Conservation (phyloP, 2,113 vertebrate species). For the Sula dactylatra region DNA sequence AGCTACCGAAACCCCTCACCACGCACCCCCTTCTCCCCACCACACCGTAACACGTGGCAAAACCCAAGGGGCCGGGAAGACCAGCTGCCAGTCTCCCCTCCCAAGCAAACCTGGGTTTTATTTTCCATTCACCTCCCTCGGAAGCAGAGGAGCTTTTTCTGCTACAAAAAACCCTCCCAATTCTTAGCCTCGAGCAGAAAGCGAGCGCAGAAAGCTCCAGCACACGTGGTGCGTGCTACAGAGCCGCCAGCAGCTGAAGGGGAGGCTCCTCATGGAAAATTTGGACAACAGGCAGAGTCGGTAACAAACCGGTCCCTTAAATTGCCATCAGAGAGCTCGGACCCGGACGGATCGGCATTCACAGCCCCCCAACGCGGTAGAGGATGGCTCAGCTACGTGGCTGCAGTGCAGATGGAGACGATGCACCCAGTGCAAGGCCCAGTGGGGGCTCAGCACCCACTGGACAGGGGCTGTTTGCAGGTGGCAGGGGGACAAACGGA, state of each 20-base stretch:
- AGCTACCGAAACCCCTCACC: not conserved
- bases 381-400: not conserved
- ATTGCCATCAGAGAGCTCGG: accelerated
- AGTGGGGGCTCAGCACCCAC: not conserved
- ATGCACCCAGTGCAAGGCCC: accelerated
- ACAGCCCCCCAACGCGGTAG: not conserved
- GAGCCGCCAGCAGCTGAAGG: not conserved
- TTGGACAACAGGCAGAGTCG: not conserved
- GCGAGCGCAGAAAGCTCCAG: not conserved
- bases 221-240: not conserved
- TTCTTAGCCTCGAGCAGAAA: not conserved
- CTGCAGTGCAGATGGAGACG: accelerated
- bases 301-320: not conserved
- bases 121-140: not conserved
- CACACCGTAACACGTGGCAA: not conserved
- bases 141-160: not conserved
- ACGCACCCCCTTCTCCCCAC: not conserved
- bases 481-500: not conserved
- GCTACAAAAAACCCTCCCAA: not conserved
- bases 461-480: not conserved
- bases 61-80: not conserved
- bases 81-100: not conserved
- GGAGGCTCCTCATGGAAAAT: not conserved
- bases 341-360: accelerated
- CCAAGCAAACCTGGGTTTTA: not conserved